Percentiles rank a stretch among this genome's conserved stretches.
These are phyloP conservation scores for Autographa gamma DNA, from an alignment of 2,888 invertebrate species.

Conservation along the genomic window DNA sequence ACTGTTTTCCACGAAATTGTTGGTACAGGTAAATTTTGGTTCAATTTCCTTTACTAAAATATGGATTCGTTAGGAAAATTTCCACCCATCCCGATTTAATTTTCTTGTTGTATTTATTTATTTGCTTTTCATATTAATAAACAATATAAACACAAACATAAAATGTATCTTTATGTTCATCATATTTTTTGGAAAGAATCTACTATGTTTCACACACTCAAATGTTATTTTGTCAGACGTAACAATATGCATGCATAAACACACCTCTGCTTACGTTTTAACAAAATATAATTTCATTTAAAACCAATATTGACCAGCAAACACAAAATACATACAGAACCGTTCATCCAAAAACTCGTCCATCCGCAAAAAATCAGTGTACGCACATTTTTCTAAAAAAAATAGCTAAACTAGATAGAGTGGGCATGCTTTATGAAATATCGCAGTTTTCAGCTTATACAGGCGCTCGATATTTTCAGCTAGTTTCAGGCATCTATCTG, in stretches of 20 bases:
- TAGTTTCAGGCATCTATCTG: constrained; percentile 65
- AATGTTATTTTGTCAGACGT: too few species aligned
- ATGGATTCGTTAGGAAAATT: not conserved
- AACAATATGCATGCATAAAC: too few species aligned
- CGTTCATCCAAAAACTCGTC: constrained; percentile 13
- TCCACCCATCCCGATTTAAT: too few species aligned
- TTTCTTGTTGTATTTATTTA: too few species aligned
- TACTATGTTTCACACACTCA: too few species aligned
- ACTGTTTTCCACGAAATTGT: not conserved
- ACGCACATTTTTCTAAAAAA: constrained; percentile 54
- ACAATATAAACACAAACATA: too few species aligned
- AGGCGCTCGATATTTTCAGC: constrained; percentile 64
- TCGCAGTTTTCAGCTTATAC: constrained; percentile 64
- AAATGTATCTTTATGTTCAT: too few species aligned
- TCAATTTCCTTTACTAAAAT: not conserved
- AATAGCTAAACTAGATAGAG: constrained; percentile 65
- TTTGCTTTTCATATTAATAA: too few species aligned
- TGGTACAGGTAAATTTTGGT: not conserved
- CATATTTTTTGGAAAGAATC: too few species aligned
- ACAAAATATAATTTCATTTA: too few species aligned
- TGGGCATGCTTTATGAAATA: constrained; percentile 69
- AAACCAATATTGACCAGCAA: constrained; percentile 10
- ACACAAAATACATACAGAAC: constrained; percentile 22
- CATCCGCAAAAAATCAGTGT: constrained; percentile 24
- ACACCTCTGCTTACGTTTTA: too few species aligned